Conservation (phyloP, 64 coral and sea anemone species). For the Porites lutea region DNA sequence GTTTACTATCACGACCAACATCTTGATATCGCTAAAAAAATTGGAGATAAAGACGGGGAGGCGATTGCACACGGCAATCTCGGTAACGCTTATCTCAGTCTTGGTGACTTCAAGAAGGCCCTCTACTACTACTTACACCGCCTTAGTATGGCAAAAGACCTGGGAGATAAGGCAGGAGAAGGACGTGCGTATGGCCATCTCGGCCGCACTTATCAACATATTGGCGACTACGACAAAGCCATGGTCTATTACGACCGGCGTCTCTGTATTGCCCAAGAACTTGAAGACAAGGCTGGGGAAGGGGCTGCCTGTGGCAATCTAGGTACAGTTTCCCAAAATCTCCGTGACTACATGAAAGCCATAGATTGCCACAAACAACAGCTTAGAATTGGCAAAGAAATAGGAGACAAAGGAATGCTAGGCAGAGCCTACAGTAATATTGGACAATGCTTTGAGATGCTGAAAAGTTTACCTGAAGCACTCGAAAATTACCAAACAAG, state of each 20-base stretch:
- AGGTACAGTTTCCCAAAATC: not conserved
- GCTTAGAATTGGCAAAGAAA: not conserved
- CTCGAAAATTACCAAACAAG: too few relatives aligned
- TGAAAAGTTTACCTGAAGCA: too few relatives aligned
- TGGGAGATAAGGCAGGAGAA: not conserved
- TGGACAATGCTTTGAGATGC: too few relatives aligned
- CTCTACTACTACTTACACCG: not conserved
- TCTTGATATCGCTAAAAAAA: not conserved
- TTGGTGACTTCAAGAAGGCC: not conserved
- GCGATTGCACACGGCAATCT: not conserved
- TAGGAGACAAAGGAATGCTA: not conserved
- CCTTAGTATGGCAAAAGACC: not conserved
- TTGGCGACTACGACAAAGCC: too few relatives aligned
- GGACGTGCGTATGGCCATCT: not conserved
- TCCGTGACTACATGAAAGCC: not conserved
- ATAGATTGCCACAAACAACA: too few relatives aligned
- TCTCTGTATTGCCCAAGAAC: too few relatives aligned
- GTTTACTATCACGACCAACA: not conserved
- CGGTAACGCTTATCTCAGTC: not conserved
- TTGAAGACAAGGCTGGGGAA: too few relatives aligned
- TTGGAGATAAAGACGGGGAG: not conserved
- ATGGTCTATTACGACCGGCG: too few relatives aligned
- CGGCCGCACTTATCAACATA: not conserved
- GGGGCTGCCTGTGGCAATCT: too few relatives aligned
- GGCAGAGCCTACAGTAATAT: not conserved